phyloP scores from a whole-genome alignment of 2,888 invertebrate species.

The Volucella inanis region DNA sequence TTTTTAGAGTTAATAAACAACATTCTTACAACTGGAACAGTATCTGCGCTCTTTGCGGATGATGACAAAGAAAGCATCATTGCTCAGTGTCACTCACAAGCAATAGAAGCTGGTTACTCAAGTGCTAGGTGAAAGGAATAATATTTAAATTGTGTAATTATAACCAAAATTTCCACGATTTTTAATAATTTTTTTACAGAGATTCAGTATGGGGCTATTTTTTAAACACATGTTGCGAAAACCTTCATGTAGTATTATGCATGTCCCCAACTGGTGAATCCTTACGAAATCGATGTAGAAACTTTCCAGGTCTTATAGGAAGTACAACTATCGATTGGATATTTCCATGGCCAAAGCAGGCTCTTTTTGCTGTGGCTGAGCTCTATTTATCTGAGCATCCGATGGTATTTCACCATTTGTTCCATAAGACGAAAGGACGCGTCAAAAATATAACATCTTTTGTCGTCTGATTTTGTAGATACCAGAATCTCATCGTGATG shows the following conservation, averaged over 20 bases:
- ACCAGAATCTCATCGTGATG: conserved; percentile 87
- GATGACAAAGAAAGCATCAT: conserved; percentile 94
- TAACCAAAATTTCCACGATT: background rate
- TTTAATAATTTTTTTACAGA: conserved; percentile 80
- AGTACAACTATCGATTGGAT: conserved; percentile 97
- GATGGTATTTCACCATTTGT: conserved; percentile 78
- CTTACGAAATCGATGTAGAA: conserved; percentile 92
- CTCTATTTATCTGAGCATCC: conserved; percentile 90
- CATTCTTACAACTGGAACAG: conserved; percentile 94
- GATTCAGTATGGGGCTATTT: conserved; percentile 95
- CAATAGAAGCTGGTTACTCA: conserved; percentile 88
- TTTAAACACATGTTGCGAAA: conserved; percentile 89
- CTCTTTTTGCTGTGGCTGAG: conserved; percentile 93
- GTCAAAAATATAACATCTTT: too few species aligned
- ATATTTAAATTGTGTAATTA: conserved; percentile 5
- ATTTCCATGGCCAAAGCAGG: conserved; percentile 96
- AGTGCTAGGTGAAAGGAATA: conserved; percentile 86
- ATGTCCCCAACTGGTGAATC: conserved; percentile 95
- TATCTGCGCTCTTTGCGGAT: conserved; percentile 93
- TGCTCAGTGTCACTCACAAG: conserved; percentile 87
- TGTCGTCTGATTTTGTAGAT: conserved; percentile 82
- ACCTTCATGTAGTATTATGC: conserved; percentile 94
- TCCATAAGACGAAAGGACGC: too few species aligned
- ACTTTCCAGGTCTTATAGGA: conserved; percentile 95
- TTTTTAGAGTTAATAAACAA: conserved; percentile 96